Conservation (phyloP, 2,113 vertebrate genomes). For the Macrotis lagotis region DNA sequence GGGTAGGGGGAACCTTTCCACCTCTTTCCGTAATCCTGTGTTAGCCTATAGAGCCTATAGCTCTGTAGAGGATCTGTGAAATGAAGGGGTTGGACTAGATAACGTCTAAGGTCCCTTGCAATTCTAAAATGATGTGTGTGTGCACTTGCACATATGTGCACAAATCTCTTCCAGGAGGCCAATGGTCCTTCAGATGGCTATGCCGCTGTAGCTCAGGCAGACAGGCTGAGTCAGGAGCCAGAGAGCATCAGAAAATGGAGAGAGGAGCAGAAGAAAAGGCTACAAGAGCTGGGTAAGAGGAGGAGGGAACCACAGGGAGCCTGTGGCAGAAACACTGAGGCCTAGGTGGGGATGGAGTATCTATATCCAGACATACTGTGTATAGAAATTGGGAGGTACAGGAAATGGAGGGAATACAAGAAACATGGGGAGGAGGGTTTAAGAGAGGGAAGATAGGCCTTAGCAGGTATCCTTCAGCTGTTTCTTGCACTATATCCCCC, state of each 20-base stretch:
- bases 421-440: not conserved
- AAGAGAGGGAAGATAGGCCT: not conserved
- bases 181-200: slow-evolving; percentile 92
- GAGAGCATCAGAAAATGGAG: slow-evolving; percentile 98
- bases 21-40: not conserved
- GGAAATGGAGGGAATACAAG: not conserved
- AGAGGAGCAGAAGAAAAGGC: slow-evolving; percentile 94
- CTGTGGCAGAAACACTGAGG: accelerated
- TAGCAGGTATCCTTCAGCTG: not conserved
- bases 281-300: slow-evolving; percentile 93
- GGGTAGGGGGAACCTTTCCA: not conserved
- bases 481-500: not conserved
- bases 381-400: too few relatives aligned
- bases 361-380: not conserved
- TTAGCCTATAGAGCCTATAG: not conserved
- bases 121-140: not conserved
- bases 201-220: slow-evolving; percentile 93
- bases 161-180: slow-evolving; percentile 86
- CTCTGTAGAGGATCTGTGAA: not conserved
- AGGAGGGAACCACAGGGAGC: accelerated
- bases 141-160: slow-evolving; percentile 8
- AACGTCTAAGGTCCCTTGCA: not conserved
- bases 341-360: accelerated
- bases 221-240: slow-evolving; percentile 94
- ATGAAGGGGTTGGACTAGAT: not conserved